Conservation (phyloP, 30 jellyfish, hydroid and myxozoan species). For the Hydractinia echinata region DNA sequence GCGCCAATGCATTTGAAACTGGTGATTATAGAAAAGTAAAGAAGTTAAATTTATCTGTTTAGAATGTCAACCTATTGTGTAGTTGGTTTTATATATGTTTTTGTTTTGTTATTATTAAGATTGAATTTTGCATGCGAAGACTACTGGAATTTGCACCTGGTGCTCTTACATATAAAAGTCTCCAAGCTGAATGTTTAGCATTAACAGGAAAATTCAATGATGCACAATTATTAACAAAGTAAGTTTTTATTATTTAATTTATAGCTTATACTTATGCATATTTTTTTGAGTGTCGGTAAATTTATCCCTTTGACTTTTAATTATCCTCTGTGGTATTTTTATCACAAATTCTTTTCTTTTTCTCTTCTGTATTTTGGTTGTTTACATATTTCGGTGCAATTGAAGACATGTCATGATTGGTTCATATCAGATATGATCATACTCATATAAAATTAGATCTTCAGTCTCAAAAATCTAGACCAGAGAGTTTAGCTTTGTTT, state of each 20-base stretch:
- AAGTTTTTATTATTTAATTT: conserved; percentile 1
- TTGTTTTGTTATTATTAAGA: conserved; percentile 21
- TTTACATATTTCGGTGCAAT: no score
- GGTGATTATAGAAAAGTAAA: conserved; percentile 75
- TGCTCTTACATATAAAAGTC: conserved; percentile 47
- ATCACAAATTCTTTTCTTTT: no score
- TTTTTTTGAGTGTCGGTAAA: background rate
- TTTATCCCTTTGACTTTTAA: background rate
- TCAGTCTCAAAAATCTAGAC: no score
- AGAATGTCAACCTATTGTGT: background rate
- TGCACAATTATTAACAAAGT: conserved; percentile 85
- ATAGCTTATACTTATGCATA: background rate
- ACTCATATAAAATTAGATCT: no score
- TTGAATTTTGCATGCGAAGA: conserved; percentile 86
- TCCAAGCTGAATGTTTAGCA: conserved; percentile 93
- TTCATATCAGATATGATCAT: no score
- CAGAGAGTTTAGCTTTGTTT: no score
- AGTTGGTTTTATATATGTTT: background rate
- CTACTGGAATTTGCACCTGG: conserved; percentile 66
- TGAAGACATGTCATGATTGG: no score
- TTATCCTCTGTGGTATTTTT: no score
- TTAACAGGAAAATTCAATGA: conserved; percentile 64
- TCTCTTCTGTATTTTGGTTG: no score
- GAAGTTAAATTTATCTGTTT: background rate
- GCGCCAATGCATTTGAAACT: conserved; percentile 57